phyloP scores from a whole-genome alignment of 2,888 invertebrate genomes.

The Archips xylosteana region DNA sequence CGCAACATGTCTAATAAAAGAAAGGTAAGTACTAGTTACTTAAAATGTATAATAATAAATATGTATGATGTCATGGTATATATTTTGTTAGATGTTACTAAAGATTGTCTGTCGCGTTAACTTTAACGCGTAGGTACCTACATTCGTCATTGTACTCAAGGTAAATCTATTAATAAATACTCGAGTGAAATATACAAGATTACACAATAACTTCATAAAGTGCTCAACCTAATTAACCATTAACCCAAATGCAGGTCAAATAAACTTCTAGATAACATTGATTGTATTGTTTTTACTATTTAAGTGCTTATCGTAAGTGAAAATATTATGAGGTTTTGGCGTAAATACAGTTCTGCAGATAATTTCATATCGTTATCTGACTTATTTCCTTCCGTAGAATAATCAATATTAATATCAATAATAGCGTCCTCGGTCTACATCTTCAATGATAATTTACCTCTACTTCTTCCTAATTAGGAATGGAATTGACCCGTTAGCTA shows the following conservation, averaged over 20 bases:
- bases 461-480: background rate
- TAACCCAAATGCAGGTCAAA: conserved; percentile 72
- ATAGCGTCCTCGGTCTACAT: conserved; percentile 14
- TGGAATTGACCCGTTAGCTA: background rate
- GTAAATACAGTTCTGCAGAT: conserved; percentile 21
- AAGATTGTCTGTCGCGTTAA: background rate
- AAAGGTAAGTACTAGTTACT: background rate
- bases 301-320: conserved; percentile 33
- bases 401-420: conserved; percentile 1
- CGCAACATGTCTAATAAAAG: no score
- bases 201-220: conserved; percentile 57
- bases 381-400: conserved; percentile 9
- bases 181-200: conserved; percentile 56
- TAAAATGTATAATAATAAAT: no score
- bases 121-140: conserved; percentile 9
- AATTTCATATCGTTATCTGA: conserved; percentile 19
- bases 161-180: conserved; percentile 37
- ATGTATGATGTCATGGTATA: no score
- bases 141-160: conserved; percentile 40
- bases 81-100: background rate
- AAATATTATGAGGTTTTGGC: conserved; percentile 14
- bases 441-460: background rate
- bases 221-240: conserved; percentile 75
- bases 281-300: conserved; percentile 69
- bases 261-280: conserved; percentile 68